Conservation (phyloP, 1,140 invertebrate species). For the Caenorhabditis latens region DNA sequence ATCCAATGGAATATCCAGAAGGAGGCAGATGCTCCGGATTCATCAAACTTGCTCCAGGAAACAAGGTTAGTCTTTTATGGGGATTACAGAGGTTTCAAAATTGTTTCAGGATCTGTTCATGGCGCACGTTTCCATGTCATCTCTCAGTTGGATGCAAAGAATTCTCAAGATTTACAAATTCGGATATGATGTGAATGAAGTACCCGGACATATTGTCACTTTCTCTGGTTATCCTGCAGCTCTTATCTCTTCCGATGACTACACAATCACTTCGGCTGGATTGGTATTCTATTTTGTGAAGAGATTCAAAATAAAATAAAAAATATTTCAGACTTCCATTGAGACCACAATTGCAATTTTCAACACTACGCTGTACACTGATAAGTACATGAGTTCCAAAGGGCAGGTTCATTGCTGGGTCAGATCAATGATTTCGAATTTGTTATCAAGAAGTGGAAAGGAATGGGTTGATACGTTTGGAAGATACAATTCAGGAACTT, state of each 20-base stretch:
- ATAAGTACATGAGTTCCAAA: constrained; percentile 80
- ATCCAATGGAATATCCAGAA: constrained; percentile 72
- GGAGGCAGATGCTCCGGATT: constrained; percentile 75
- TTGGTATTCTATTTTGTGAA: constrained; percentile 79
- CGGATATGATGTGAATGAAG: constrained; percentile 71
- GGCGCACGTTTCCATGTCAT: constrained; percentile 76
- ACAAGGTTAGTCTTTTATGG: constrained; percentile 61
- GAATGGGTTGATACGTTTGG: constrained; percentile 83
- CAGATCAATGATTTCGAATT: constrained; percentile 88
- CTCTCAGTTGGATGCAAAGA: constrained; percentile 76
- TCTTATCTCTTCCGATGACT: constrained; percentile 89
- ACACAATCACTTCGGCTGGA: constrained; percentile 84
- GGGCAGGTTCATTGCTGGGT: constrained; percentile 82
- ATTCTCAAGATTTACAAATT: constrained; percentile 77
- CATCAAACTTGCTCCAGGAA: constrained; percentile 73
- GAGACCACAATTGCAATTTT: constrained; percentile 86
- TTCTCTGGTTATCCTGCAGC: constrained; percentile 91
- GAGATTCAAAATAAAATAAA: not conserved
- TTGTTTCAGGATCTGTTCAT: constrained; percentile 69
- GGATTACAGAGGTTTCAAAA: not conserved
- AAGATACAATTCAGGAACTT: constrained; percentile 85
- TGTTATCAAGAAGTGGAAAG: constrained; percentile 83
- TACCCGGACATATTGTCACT: constrained; percentile 83
- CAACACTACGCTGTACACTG: constrained; percentile 82
- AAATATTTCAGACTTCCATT: constrained; percentile 78